These are phyloP conservation scores for Metopolophium dirhodum DNA, from an alignment of 1,140 invertebrate genomes.

Conservation along the genomic window DNA sequence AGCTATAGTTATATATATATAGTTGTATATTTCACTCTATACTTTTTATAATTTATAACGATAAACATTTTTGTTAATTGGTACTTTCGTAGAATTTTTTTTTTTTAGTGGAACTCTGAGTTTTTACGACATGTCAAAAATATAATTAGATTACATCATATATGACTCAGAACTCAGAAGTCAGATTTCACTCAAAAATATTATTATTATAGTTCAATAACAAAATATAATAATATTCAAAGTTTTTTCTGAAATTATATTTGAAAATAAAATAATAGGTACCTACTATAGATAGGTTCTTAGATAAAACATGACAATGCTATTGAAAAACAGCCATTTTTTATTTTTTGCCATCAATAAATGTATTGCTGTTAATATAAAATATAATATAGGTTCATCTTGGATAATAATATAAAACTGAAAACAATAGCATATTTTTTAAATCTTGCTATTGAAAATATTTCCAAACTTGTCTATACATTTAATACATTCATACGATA, in stretches of 20 bases:
- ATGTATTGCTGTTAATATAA: not conserved
- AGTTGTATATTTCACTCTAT: not conserved
- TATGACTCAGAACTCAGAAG: not conserved
- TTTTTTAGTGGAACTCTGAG: not conserved
- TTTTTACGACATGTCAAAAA: not conserved
- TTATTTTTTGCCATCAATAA: not conserved
- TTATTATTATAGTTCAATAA: not conserved
- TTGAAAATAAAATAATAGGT: not conserved
- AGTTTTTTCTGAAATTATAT: not conserved
- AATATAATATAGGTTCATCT: not conserved
- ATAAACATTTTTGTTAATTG: not conserved
- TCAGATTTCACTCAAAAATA: not conserved
- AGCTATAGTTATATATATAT: too few species aligned
- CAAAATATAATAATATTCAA: not conserved
- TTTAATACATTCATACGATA: not conserved
- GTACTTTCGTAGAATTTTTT: not conserved
- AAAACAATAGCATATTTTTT: not conserved
- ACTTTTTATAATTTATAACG: not conserved
- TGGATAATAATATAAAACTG: not conserved
- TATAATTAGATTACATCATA: constrained; percentile 4
- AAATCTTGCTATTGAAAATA: not conserved
- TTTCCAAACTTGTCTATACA: not conserved
- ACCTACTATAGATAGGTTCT: not conserved
- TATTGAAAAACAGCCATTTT: not conserved
- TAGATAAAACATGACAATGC: not conserved